Evolutionary conservation across 2,888 invertebrate species (phyloP), one percentile per base, ranked within the genome.

Genomic region (Ophonus ardosiacus): DNA sequence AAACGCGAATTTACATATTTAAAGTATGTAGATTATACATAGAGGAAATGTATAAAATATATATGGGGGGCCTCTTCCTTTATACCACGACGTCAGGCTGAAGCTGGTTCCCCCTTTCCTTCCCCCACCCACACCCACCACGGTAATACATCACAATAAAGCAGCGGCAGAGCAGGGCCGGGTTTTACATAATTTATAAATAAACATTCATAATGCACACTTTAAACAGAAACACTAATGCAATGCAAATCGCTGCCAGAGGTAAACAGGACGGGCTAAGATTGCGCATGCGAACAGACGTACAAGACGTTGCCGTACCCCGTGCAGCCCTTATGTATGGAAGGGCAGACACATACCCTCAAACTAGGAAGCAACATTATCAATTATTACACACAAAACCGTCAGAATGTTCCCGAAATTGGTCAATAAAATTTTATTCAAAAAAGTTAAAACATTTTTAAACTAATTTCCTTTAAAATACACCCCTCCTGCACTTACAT

Each of bases 171-270:
- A 68, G 31, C 85, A 80, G 85, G 85, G 57, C 85, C 80, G 85
- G 84, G 79, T 89, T 91, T 91, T 91, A 90, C 91, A 91, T 91
- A 91, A 91, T 91, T 91, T 90, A 90, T 91, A 91, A 91, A 91
- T 91, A 91, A 91, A 91, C 91, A 91, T 91, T 91, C 91, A 91
- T 91, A 91, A 91, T 90, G 90, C 90, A 90, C 89, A 90, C 90
- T 90, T 89, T 90, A 90, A 90, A 89, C 89, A 88, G 89, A 89
- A 88, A 86, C 88, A 88, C 88, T 89, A 90, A 90, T 89, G 89
- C 88, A 88, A 90, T 90, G 90, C 90, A 90, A 90, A 90, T 90
- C 90, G 80, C 85, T 63, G 13, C 38, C 24, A 68, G 31, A 15
- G 68, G 68, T 38, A 68, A 68, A 68, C 40, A 68, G 31, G 7